Percentiles rank a stretch among this genome's conserved stretches.
These are phyloP conservation scores for Cetoscarus ocellatus DNA, from an alignment of 2,797 vertebrate genomes.

Conservation along the genomic window DNA sequence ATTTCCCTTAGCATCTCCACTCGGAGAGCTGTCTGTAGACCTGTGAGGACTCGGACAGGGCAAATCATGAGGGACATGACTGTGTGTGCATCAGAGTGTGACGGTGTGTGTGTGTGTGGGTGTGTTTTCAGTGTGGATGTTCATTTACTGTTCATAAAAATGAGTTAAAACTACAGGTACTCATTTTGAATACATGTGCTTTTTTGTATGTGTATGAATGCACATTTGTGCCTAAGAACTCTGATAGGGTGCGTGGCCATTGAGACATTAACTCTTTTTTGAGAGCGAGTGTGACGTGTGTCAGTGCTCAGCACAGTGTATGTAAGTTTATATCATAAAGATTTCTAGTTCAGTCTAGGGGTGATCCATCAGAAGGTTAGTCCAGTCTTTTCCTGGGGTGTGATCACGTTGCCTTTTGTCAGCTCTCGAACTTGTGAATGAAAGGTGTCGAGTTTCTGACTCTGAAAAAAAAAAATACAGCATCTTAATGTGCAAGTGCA, in stretches of 20 bases:
- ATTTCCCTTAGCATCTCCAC: slow-evolving; percentile 63
- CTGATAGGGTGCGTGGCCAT: slow-evolving; percentile 86
- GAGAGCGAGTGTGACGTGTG: slow-evolving; percentile 75
- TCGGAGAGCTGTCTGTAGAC: slow-evolving; percentile 60
- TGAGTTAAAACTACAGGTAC: slow-evolving; percentile 83
- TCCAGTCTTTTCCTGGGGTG: slow-evolving; percentile 79
- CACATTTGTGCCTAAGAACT: slow-evolving; percentile 89
- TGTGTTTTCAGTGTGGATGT: slow-evolving; percentile 54
- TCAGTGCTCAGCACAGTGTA: slow-evolving; percentile 82
- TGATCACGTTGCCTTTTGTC: slow-evolving; percentile 88
- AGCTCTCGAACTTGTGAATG: slow-evolving; percentile 87
- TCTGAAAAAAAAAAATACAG: slow-evolving; percentile 75
- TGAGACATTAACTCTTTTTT: slow-evolving; percentile 88
- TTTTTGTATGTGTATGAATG: slow-evolving; percentile 81
- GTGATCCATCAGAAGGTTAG: slow-evolving; percentile 80
- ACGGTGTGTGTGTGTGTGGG: slow-evolving; percentile 24
- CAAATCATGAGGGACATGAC: slow-evolving; percentile 67
- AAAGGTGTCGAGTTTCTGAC: slow-evolving; percentile 84
- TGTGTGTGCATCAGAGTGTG: slow-evolving; percentile 59
- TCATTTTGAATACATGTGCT: slow-evolving; percentile 75
- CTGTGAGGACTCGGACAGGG: slow-evolving; percentile 67
- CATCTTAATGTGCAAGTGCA: slow-evolving; percentile 87
- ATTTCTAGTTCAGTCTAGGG: slow-evolving; percentile 82
- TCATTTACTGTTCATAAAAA: slow-evolving; percentile 79
- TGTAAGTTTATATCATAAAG: slow-evolving; percentile 77